Percentiles rank a stretch among this genome's conserved stretches.
Conservation (phyloP, 2,797 vertebrate species). For the Chaenodraco wilsoni region DNA sequence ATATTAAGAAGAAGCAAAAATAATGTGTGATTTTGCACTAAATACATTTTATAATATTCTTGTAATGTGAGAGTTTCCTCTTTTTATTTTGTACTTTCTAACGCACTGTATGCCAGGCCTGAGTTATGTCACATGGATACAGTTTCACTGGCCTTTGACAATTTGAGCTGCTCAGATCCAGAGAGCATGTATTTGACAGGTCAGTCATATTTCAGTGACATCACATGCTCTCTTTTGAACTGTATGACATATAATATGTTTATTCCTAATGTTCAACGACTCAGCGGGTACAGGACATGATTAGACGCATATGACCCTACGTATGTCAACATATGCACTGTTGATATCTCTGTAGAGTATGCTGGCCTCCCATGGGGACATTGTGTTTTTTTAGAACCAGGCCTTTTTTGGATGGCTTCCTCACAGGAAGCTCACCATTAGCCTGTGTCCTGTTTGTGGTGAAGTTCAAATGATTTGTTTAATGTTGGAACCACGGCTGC, state of each 20-base stretch:
- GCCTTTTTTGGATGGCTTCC: neutral
- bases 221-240: neutral
- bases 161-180: slow-evolving; percentile 32
- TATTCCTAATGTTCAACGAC: neutral
- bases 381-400: neutral
- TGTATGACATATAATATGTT: neutral
- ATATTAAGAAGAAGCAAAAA: neutral
- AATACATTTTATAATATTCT: neutral
- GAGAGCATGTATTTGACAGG: slow-evolving; percentile 22
- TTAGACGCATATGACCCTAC: neutral
- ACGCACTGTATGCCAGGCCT: slow-evolving; percentile 5
- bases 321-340: neutral
- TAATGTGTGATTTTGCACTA: neutral
- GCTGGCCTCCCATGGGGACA: too few relatives aligned
- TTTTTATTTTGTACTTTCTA: neutral
- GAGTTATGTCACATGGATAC: slow-evolving; percentile 30
- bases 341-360: neutral
- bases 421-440: neutral
- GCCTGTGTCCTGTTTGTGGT: neutral
- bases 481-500: too few relatives aligned
- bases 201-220: slow-evolving; percentile 8
- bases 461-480: neutral
- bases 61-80: neutral
- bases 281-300: neutral
- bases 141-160: slow-evolving; percentile 37